Conservation (phyloP, 2,888 invertebrate species). For the Schizotus pectinicornis region DNA sequence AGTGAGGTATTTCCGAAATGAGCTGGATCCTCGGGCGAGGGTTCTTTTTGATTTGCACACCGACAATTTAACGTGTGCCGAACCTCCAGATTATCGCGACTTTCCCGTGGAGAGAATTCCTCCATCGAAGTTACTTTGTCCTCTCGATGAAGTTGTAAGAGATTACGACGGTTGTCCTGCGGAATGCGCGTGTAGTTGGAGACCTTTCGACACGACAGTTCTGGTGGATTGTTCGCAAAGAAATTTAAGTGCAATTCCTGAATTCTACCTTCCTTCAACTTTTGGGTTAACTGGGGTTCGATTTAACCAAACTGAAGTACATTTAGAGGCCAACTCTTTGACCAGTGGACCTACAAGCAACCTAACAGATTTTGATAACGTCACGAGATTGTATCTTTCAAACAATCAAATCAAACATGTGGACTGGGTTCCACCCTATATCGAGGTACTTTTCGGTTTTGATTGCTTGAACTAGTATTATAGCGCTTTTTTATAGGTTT, state of each 20-base stretch:
- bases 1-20: too few species aligned
- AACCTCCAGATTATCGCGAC: too few species aligned
- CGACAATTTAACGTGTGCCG: too few species aligned
- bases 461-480: neutral
- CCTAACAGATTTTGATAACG: neutral
- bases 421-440: neutral
- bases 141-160: neutral
- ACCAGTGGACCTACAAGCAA: neutral
- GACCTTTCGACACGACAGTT: slow-evolving; percentile 2
- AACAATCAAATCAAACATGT: neutral
- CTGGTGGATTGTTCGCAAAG: neutral
- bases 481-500: neutral
- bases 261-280: neutral
- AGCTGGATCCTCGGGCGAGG: too few species aligned
- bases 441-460: neutral
- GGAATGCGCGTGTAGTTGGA: slow-evolving; percentile 8
- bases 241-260: neutral
- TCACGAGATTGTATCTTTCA: slow-evolving; percentile 6
- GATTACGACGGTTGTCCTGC: neutral
- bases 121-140: neutral
- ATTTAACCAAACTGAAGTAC: slow-evolving; percentile 1
- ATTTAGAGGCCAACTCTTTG: neutral
- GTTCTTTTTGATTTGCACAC: too few species aligned
- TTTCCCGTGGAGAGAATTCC: too few species aligned
- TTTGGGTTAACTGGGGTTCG: neutral